Evolutionary conservation across 1,140 invertebrate species (phyloP), one percentile per base, ranked within the genome.

Genomic region (Rhizoglyphus robini): DNA sequence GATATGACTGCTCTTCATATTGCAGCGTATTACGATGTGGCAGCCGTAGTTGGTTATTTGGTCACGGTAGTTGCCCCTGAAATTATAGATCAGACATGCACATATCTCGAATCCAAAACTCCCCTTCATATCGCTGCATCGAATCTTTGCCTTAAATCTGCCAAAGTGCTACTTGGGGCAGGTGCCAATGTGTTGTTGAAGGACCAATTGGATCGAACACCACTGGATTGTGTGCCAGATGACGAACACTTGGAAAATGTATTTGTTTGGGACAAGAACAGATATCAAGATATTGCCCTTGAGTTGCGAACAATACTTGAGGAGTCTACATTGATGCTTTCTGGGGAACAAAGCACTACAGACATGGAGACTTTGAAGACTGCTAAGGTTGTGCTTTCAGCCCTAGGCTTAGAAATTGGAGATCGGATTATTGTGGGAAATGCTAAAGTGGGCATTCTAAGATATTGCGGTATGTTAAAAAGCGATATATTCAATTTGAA

Each of bases 401-500:
- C 79, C 0, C 71, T 81, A 61, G 79, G 79, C 25, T 68, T 81
- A 3, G 73, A 74, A 65, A 63, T 81, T 11, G 80, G 79, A 4
- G 77, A 78, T 66, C 75, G 75, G 61, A 75, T 79, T n/a, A 60
- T 78, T 3, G 75, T 79, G 25, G 90, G 90, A 72, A 93, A 93
- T 46, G 86, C 84, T n/a, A 87, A 85, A 66, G 86, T 86, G 20
- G 91, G 90, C 63, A 83, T 89, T 11, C 84, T 96, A 58, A 85
- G 87, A 1, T 95, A 87, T 75, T 80, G 74, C 30, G 61, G 61
- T 46, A 47, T 31, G 61, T 31, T 2, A 15, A 1, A 59, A 15
- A 27, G 4, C 32, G 4, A 5, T 4, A 62, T 41, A 15, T 13
- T 23, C 3, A 41, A 23, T 47, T 58, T 18, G n/a, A n/a, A n/a